phyloP scores from a whole-genome alignment of 2,888 invertebrate genomes.

The Monopis laevigella region DNA sequence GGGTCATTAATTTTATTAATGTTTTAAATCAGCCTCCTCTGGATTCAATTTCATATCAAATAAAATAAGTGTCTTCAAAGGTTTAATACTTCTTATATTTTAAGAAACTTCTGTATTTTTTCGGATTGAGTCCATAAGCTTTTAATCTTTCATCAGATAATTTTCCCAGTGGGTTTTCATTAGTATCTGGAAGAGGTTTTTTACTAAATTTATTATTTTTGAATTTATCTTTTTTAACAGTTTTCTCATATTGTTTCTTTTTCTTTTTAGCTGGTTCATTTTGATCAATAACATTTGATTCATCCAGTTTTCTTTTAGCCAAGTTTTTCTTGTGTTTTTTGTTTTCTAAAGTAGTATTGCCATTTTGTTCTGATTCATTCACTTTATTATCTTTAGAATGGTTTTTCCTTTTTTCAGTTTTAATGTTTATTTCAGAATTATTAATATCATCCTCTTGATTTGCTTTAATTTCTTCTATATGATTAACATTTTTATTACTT shows the following conservation, averaged over 20 bases:
- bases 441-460: not conserved
- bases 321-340: constrained; percentile 15
- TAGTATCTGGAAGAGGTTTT: constrained; percentile 25
- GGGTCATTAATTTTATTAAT: no score
- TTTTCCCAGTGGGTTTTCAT: constrained; percentile 39
- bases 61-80: no score
- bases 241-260: constrained; percentile 8
- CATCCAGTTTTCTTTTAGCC: constrained; percentile 17
- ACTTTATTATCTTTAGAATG: not conserved
- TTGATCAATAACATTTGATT: constrained; percentile 8
- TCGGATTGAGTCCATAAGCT: constrained; percentile 93
- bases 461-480: not conserved
- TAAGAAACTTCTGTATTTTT: constrained; percentile 82
- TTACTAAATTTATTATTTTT: constrained; percentile 34
- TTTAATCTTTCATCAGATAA: constrained; percentile 83
- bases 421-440: not conserved
- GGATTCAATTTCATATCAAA: no score
- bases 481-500: not conserved
- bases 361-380: not conserved
- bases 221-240: constrained; percentile 22
- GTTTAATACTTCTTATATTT: constrained; percentile 70
- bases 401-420: constrained; percentile 21
- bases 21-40: no score
- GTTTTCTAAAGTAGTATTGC: constrained; percentile 10
- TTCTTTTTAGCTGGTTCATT: constrained; percentile 11